Base-by-base conservation (phyloP, 2,113 vertebrate genomes). In the Mustela lutreola region DNA sequence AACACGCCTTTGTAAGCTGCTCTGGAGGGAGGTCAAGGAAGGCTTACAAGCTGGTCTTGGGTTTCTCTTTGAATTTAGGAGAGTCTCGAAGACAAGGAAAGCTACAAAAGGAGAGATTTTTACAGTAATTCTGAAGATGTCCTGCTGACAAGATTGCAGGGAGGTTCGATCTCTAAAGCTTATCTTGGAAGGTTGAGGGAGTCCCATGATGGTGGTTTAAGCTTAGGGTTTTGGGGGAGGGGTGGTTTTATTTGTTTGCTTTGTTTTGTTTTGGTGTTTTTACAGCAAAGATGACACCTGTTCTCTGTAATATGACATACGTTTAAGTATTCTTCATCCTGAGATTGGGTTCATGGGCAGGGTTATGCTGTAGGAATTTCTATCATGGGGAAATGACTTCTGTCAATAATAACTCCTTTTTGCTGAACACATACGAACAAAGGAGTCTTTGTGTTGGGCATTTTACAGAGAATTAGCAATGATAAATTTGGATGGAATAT, bases 361-460 rank as follows among this genome's bases (percentile, higher is more conserved):
- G 22, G 18, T 33, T 50, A 93, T 33, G 19, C 50, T 58, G n/a
- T 60, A 81, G 67, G 60, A 95, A 94, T 92, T 86, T 84, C 89
- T 65, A 82, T 83, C 73, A 58, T 56, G 53, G 45, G 67, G 53
- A 96, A 95, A 95, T 86, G 90, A 91, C 26, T 91, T 89, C 93
- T 92, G 60, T 95, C 87, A 71, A 58, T 89, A 92, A 89, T 73
- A 92, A 24, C 79, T 90, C 42, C 79, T 82, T 97, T 95, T 78
- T 86, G 45, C 63, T 92, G 33, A 76, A 60, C 48, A 71, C 7
- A 15, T 67, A 63, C 73, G 89, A 96, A 93, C 79, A 71, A 80
- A 88, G 10, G 65, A 89, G 42, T 39, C 89, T 89, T 91, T 89
- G 31, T 79, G 19, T 79, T 60, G 82, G 62, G 21, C 53, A 78